These are phyloP conservation scores for Threskiornis aethiopicus DNA, from an alignment of 2,797 vertebrate genomes.

Conservation along the genomic window DNA sequence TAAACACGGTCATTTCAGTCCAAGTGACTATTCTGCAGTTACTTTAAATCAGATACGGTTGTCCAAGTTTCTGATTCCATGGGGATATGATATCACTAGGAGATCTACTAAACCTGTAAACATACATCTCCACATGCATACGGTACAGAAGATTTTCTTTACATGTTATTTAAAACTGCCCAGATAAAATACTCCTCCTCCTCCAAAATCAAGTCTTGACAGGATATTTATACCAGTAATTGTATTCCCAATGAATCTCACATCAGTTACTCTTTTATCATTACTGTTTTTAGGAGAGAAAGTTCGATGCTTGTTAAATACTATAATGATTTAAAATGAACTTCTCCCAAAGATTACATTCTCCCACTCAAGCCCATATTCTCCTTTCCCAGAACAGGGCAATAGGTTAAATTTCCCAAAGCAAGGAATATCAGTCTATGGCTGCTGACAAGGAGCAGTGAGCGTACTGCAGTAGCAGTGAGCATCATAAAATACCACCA, in stretches of 20 bases:
- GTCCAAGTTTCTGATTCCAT: background rate
- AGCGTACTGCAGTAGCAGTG: background rate
- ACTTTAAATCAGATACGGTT: background rate
- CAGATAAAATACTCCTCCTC: background rate
- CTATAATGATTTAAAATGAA: background rate
- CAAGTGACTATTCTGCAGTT: background rate
- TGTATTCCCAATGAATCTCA: background rate
- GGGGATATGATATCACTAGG: background rate
- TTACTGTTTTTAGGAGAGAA: background rate
- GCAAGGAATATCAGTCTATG: background rate
- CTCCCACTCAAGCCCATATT: background rate
- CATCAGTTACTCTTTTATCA: background rate
- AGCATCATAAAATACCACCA: background rate
- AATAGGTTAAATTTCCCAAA: background rate
- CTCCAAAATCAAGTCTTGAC: background rate
- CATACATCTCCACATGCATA: background rate
- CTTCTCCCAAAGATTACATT: background rate
- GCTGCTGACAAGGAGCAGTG: background rate
- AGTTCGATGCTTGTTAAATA: background rate
- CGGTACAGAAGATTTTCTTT: background rate
- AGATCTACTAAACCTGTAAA: background rate
- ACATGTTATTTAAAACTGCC: background rate
- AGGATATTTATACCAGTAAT: background rate
- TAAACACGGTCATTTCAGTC: background rate
- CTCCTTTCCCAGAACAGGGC: background rate